Conservation (phyloP, 1,140 invertebrate genomes). For the Trichomalopsis sarcophagae region DNA sequence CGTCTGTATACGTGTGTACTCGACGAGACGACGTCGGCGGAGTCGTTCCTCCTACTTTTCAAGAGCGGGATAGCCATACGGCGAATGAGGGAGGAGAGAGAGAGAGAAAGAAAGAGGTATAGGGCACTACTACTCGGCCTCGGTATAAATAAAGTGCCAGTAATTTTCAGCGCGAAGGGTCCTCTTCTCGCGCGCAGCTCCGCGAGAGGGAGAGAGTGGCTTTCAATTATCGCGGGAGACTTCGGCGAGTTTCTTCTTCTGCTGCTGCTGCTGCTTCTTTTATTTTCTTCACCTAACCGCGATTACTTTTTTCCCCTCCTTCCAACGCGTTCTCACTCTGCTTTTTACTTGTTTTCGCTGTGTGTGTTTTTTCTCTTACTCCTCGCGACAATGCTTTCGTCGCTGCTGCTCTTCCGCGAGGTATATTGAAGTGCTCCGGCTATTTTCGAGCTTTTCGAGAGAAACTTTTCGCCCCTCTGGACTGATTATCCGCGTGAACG, state of each 20-base stretch:
- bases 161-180: constrained; percentile 55
- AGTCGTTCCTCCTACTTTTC: constrained; percentile 28
- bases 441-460: not conserved
- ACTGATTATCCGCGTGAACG: not conserved
- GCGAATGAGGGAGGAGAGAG: not conserved
- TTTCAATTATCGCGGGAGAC: constrained; percentile 53
- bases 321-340: constrained; percentile 18
- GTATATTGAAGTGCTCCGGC: not conserved
- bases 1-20: constrained; percentile 6
- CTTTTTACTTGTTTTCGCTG: constrained; percentile 31
- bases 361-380: constrained; percentile 1
- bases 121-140: constrained; percentile 44
- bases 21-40: not conserved
- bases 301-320: constrained; percentile 43
- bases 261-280: no score
- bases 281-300: constrained; percentile 34
- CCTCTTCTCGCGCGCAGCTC: constrained; percentile 45
- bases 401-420: not conserved
- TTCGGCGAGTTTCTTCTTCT: not conserved
- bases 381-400: constrained; percentile 35
- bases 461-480: not conserved
- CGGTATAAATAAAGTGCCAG: constrained; percentile 50
- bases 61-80: constrained; percentile 2
- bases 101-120: not conserved
- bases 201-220: constrained; percentile 41